Base-by-base conservation (phyloP, 2,113 vertebrate species). In the Dinomys branickii region DNA sequence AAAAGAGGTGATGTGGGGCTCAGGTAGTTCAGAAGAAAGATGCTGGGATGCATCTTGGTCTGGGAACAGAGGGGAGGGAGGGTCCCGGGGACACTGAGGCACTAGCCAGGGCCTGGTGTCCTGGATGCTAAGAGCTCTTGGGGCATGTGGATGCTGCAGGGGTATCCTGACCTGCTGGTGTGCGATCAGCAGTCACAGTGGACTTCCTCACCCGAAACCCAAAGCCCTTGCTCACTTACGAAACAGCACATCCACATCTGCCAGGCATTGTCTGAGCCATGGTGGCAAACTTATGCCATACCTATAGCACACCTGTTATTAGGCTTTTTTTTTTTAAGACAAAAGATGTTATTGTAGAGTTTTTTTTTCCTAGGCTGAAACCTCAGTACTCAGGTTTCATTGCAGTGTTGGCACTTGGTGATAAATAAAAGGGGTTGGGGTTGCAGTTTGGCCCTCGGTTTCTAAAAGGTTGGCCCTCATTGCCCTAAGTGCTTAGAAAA, bases 91-190 rank as follows among this genome's bases (percentile, higher is more conserved):
- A 33, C 59, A 8, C 16, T 0, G 7, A 67, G 24, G 50, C 11
- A 4, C 50, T 0, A 50, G n/a, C 7, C 14, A 54, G 69, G 30
- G 59, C 33, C 26, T 26, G 2, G 80, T n/a, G 28, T 33, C 44
- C 30, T 33, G n/a, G 38, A n/a, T 41, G 41, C 47, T n/a, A 14
- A 78, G 47, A 33, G 38, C 58, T 61, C 3, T 0, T 73, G 9
- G 9, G 30, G 30, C 47, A 6, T 47, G 17, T 7, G 11, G 28
- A 10, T 14, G 28, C 10, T 30, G 47, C 3, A 2, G 9, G 1
- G 28, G 47, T 35, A 16, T 54, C 35, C 84, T 61, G 24, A 3
- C 44, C 69, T 3, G 11, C 38, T 17, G 19, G 3, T 5, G 1
- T 12, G 0, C 22, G 22, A 84, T 71, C 14, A 50, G 63, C 47